phyloP scores from a whole-genome alignment of 2,888 invertebrate genomes.

The Diplolepis rosae region DNA sequence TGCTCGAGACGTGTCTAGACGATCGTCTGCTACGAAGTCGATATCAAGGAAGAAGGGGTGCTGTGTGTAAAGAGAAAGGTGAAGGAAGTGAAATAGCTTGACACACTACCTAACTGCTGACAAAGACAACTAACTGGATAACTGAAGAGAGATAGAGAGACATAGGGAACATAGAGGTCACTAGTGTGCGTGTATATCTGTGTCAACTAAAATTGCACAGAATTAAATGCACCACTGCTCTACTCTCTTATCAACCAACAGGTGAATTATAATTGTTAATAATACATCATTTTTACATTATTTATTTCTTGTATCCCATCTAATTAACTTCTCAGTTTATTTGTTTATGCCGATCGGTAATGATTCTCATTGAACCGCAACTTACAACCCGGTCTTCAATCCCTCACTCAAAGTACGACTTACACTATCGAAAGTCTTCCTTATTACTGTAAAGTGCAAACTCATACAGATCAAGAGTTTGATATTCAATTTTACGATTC shows the following conservation, averaged over 20 bases:
- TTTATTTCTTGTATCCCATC: neutral
- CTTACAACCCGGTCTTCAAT: neutral
- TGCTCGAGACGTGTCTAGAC: neutral
- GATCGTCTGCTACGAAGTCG: neutral
- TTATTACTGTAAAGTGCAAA: neutral
- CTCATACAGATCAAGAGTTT: too few species aligned
- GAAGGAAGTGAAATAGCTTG: neutral
- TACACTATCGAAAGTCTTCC: neutral
- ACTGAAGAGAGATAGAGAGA: neutral
- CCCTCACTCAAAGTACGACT: neutral
- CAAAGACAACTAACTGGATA: slow-evolving; percentile 12
- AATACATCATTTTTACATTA: neutral
- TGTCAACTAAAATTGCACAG: slow-evolving; percentile 4
- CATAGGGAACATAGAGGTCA: neutral
- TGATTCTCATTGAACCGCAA: neutral
- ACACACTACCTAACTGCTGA: neutral
- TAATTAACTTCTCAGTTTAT: neutral
- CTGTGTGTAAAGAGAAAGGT: slow-evolving; percentile 5
- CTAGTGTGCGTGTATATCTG: neutral
- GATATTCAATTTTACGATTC: too few species aligned
- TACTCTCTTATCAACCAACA: neutral
- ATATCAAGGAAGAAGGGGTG: neutral
- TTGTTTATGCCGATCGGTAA: neutral
- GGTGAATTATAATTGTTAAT: neutral
- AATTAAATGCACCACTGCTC: neutral